These are phyloP conservation scores for Bathynomus jamesi DNA, from an alignment of 1,140 invertebrate genomes.

Conservation along the genomic window DNA sequence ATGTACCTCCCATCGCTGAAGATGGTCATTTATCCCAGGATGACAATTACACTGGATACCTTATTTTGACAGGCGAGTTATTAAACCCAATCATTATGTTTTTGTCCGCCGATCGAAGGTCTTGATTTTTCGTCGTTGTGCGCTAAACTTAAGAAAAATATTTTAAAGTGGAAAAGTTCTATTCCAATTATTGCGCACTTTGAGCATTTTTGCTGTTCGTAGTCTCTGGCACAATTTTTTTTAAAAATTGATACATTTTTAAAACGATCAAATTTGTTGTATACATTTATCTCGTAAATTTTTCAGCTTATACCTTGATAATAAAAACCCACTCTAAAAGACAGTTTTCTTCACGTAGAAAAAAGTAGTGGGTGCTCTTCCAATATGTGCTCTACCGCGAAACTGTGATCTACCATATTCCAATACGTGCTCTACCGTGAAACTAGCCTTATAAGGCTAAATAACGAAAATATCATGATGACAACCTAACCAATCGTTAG, in stretches of 20 bases:
- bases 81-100: neutral
- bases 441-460: too few relatives aligned
- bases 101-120: neutral
- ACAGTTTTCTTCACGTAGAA: too few relatives aligned
- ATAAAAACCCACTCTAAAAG: too few relatives aligned
- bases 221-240: neutral
- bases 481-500: too few relatives aligned
- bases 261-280: neutral
- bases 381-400: too few relatives aligned
- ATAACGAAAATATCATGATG: too few relatives aligned
- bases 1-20: slow-evolving; percentile 12
- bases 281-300: too few relatives aligned
- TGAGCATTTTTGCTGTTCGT: neutral
- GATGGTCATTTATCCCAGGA: slow-evolving; percentile 27
- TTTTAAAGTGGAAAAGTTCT: neutral
- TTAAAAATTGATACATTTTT: neutral
- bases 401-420: too few relatives aligned
- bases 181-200: neutral
- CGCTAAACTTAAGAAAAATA: neutral
- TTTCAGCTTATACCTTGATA: too few relatives aligned
- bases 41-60: slow-evolving; percentile 31
- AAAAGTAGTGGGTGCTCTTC: too few relatives aligned
- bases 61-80: slow-evolving; percentile 26
- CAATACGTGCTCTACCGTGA: too few relatives aligned
- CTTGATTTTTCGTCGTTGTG: neutral